Evolutionary conservation across 2,888 invertebrate genomes (phyloP).

Genomic region (Ectropis crepuscularia): DNA sequence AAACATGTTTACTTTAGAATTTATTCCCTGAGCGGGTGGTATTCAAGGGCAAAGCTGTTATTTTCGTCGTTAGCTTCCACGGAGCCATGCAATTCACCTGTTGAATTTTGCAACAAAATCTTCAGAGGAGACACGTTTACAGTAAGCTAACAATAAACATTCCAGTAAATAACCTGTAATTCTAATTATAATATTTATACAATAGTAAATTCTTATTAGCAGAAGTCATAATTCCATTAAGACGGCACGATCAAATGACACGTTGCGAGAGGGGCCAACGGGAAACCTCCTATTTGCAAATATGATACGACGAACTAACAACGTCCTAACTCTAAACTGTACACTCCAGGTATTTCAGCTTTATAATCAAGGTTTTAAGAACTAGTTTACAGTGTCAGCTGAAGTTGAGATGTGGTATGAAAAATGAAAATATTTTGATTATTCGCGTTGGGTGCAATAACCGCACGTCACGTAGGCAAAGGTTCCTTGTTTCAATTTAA

Average conservation of each 20-base stretch:
- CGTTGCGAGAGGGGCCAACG: constrained; percentile 32
- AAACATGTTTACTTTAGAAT: no score
- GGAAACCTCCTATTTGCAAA: constrained; percentile 42
- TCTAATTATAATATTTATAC: constrained; percentile 13
- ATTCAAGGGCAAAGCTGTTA: no score
- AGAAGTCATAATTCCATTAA: constrained; percentile 27
- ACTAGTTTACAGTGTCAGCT: constrained; percentile 4
- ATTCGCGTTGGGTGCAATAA: constrained; percentile 42
- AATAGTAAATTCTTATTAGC: constrained; percentile 8
- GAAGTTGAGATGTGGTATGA: constrained; percentile 17
- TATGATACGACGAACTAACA: not conserved
- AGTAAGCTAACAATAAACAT: not conserved
- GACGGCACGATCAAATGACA: constrained; percentile 34
- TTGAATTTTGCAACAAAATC: no score
- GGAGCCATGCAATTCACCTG: no score
- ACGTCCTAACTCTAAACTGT: constrained; percentile 1
- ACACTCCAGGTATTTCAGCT: constrained; percentile 4
- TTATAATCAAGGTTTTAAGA: constrained; percentile 7
- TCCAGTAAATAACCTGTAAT: constrained; percentile 1
- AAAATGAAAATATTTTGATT: constrained; percentile 25
- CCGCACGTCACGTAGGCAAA: constrained; percentile 39
- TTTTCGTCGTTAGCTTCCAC: no score
- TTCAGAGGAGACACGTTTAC: no score
- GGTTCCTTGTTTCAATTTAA: constrained; percentile 20
- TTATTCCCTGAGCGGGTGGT: no score